Evolutionary conservation across 2,797 vertebrate species (phyloP).

Genomic region (Cyprinella venusta): DNA sequence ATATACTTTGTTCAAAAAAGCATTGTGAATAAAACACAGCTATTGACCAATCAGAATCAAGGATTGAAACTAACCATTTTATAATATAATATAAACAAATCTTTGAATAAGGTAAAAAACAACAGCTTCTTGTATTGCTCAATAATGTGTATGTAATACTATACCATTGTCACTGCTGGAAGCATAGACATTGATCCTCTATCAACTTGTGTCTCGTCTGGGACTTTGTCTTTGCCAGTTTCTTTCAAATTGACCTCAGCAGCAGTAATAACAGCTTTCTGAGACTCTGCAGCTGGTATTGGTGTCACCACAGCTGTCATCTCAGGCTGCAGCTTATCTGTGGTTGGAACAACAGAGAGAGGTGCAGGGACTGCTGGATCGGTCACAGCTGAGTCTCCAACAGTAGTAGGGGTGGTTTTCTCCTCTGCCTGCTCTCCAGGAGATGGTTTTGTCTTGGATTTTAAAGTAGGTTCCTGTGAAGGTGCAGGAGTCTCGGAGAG

Average conservation of each 20-base stretch:
- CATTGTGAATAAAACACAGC: no score
- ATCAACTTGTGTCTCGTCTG: neutral
- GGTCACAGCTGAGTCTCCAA: constrained; percentile 10
- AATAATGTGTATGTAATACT: neutral
- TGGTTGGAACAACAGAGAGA: constrained; percentile 10
- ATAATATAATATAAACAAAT: neutral
- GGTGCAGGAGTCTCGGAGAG: constrained; percentile 44
- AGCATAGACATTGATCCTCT: neutral
- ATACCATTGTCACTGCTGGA: constrained; percentile 25
- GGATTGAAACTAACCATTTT: neutral
- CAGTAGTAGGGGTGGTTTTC: constrained; percentile 34
- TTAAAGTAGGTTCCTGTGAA: constrained; percentile 25
- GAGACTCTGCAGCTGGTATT: constrained; percentile 17
- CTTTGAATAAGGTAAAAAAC: neutral
- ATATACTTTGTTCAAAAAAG: no score
- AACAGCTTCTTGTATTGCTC: neutral
- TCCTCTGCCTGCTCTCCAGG: constrained; percentile 41
- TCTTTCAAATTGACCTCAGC: constrained; percentile 31
- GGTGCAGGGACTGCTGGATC: constrained; percentile 26
- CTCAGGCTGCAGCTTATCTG: constrained; percentile 35
- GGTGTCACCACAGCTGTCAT: constrained; percentile 46
- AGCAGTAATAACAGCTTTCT: constrained; percentile 27
- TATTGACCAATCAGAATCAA: no score
- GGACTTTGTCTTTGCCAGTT: constrained; percentile 27
- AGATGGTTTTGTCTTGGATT: constrained; percentile 41